Evolutionary conservation across 2,113 vertebrate genomes (phyloP), one percentile per base, ranked within the genome.

Genomic region (Gallinago undulata): DNA sequence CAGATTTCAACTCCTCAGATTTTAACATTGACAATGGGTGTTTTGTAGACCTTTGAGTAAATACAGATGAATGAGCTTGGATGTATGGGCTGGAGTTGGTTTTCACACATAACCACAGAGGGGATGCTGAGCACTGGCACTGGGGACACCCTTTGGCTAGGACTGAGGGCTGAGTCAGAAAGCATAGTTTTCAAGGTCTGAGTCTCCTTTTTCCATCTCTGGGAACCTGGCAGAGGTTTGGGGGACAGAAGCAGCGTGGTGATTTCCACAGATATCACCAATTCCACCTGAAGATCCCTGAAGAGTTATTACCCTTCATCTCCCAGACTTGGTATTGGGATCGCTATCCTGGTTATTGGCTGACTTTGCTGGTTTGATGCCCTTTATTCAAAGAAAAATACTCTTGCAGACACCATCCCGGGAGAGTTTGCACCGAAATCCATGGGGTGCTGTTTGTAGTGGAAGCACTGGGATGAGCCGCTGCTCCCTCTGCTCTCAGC

Each of bases 361-460:
- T 48, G 59, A 14, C 33, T 76, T 80, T 17, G 19, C 55, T 41
- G 64, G 13, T 51, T 31, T 12, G 39, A 41, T 0, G 0, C 8
- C 12, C 23, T 41, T 48, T 43, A 31, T 57, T 63, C 12, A 67
- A 48, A 67, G 51, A n/a, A 35, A 69, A 66, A 47, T 41, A 27
- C 7, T 70, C 45, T 23, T 47, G 60, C 39, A 51, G 68, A 28
- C 39, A 8, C 25, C 47, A 53, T 14, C 13, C 56, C n/a, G 10
- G 37, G 30, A 51, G 23, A 57, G 45, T 8, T 19, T 41, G 18
- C 2, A 2, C 19, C 28, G 43, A 64, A 27, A 43, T 27, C 0
- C 0, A 14, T 10, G 62, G 56, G 80, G 37, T 75, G 35, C 31
- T 92, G 21, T 27, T 41, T 35, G 48, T 25, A n/a, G 47, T 2